These are phyloP conservation scores for Mormyrops attenuatus DNA, from an alignment of 2,797 vertebrate species.

Conservation along the genomic window DNA sequence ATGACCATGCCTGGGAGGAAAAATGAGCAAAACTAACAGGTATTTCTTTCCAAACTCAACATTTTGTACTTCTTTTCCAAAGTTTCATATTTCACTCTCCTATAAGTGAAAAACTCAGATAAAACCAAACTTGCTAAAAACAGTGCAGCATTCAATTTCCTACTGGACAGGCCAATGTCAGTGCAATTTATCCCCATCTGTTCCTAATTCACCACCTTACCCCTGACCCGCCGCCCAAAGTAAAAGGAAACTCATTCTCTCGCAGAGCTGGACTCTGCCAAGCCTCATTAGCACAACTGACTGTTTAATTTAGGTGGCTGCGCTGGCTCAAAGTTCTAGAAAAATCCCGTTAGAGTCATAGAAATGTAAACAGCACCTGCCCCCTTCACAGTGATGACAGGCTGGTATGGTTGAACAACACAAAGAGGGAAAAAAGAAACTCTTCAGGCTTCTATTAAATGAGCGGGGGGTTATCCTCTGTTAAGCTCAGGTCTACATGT, in stretches of 20 bases:
- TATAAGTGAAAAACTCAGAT: background rate
- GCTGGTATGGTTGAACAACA: background rate
- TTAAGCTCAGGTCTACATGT: background rate
- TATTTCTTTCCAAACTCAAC: background rate
- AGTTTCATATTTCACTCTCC: background rate
- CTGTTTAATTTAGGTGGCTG: background rate
- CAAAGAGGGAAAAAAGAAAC: background rate
- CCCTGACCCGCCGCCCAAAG: background rate
- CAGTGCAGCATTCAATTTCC: background rate
- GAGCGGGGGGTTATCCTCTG: background rate
- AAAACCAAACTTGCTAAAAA: background rate
- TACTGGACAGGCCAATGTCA: background rate
- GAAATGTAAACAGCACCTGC: background rate
- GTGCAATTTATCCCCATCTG: background rate
- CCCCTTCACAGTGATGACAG: background rate
- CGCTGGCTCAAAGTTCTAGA: background rate
- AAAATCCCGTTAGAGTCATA: background rate
- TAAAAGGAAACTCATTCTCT: background rate
- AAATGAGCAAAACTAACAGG: background rate
- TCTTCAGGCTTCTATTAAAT: background rate
- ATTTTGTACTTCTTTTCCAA: background rate
- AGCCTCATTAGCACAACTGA: background rate
- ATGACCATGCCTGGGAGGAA: background rate
- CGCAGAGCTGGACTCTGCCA: background rate
- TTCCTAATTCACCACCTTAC: background rate